Base-by-base conservation (phyloP, 2,797 vertebrate species). In the Rhabdomys pumilio region DNA sequence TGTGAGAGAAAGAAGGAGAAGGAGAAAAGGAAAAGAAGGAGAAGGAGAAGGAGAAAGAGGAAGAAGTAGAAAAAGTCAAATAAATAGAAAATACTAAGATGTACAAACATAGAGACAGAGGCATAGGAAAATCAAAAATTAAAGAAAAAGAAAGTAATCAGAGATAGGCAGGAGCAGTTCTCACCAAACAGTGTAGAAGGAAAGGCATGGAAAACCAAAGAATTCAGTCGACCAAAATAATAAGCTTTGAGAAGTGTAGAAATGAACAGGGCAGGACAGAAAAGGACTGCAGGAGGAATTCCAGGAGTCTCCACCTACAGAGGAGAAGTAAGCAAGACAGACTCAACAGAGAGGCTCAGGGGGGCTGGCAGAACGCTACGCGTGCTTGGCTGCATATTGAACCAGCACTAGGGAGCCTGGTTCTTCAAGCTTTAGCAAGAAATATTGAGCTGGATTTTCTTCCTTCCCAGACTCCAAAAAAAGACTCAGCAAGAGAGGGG, bases 51-150 rank as follows among this genome's bases (percentile, higher is more conserved):
- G 17, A 85, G 88, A 34, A 90, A 72, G n/a, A n/a, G 38, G 59
- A 29, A 69, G 13, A 41, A 38, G n/a, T 6, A 72, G 44, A 72
- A 81, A 81, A 26, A 31, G 3, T 8, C 24, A 94, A 12, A 10
- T 38, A 90, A 87, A 65, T 1, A 75, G 20, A 69, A 95, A 87
- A 38, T 13, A 15, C 13, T 2, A 13, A 84, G 29, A 75, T 0
- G 0, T 3, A n/a, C n/a, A 80, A 88, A 92, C 11, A 44, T 17
- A 75, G 83, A 82, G n/a, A 65, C 1, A 31, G 77, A 75, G 57
- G 13, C 6, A 41, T n/a, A 76, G 61, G 84, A 59, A 88, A 82
- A 50, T 20, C 53, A 85, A n/a, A 96, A 95, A 76, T 17, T 6
- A 7, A 65, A 38, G 34, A 72, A 72, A 20, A 22, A 61, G 24